phyloP scores from a whole-genome alignment of 2,888 invertebrate genomes.

The Nephrotoma flavescens region DNA sequence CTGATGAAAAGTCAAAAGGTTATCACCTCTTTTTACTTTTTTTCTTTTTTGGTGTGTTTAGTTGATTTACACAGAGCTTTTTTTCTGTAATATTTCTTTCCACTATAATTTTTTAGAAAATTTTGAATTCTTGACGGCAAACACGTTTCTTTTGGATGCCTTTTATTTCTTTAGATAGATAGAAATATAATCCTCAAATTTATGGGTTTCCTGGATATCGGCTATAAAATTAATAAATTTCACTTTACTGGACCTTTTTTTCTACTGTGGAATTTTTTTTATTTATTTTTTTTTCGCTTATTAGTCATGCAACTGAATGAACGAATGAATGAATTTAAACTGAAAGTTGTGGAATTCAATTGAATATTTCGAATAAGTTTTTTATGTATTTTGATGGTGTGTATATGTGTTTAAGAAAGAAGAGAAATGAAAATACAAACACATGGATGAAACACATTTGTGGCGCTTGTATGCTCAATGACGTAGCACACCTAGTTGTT shows the following conservation, averaged over 20 bases:
- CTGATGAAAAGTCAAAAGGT: constrained; percentile 1
- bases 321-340: not conserved
- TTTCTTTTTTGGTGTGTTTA: not conserved
- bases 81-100: not conserved
- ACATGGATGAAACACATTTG: not conserved
- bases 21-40: not conserved
- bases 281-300: not conserved
- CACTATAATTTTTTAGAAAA: not conserved
- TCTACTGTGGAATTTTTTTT: not conserved
- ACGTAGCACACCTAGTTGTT: not conserved
- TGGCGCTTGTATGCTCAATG: not conserved
- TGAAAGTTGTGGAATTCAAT: constrained; percentile 2
- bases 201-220: not conserved
- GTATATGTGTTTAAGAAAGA: not conserved
- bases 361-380: not conserved
- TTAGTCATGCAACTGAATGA: not conserved
- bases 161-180: not conserved
- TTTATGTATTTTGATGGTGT: not conserved
- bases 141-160: not conserved
- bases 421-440: not conserved
- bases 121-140: not conserved
- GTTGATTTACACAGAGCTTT: not conserved
- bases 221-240: not conserved
- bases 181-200: not conserved
- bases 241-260: not conserved